Evolutionary conservation across 2,113 vertebrate genomes (phyloP), one percentile per base, ranked within the genome.

Genomic region (Oryzias melastigma): DNA sequence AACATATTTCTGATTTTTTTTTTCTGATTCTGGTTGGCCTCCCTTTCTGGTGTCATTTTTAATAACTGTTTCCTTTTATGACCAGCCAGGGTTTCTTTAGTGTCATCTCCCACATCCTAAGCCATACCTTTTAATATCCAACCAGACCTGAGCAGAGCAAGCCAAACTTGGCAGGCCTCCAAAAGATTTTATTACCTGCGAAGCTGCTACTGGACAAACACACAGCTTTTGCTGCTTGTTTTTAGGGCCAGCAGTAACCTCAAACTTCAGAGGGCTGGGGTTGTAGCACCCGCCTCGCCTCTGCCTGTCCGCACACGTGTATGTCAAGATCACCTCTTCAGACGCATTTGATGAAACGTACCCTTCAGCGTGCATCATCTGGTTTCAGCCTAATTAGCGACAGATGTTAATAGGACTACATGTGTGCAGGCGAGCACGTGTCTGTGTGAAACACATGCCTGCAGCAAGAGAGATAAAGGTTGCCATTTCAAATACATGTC

Each of bases 401-500:
- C 80, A 85, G 76, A 79, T 74, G 76, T 75, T 77, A 73, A 75
- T 64, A n/a, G 55, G 50, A 55, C 18, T 35, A 35, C 47, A 50
- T 69, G 68, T 75, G 66, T 68, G 62, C 45, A 40, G 46, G 67
- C 14, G 25, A 24, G 69, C 15, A 6, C 59, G 52, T 20, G 50
- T 29, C 10, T 59, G 52, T 51, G 63, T 14, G 22, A 41, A 60
- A 62, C 63, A 40, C 13, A 62, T 45, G 81, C 80, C 64, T 69
- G 60, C 62, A 80, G 84, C 65, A 65, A 52, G 63, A 52, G 52
- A 80, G 63, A 77, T 84, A 87, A 92, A 87, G 83, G 86, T 83
- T 85, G 84, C 71, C 72, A 1, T 85, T 87, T 80, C 79, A 83
- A 79, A 88, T 88, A 84, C 81, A 85, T 74, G 71, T 75, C 71